Percentiles rank a stretch among this genome's conserved stretches.
phyloP scores from a whole-genome alignment of 1,140 invertebrate species.

The Oppia nitens region DNA sequence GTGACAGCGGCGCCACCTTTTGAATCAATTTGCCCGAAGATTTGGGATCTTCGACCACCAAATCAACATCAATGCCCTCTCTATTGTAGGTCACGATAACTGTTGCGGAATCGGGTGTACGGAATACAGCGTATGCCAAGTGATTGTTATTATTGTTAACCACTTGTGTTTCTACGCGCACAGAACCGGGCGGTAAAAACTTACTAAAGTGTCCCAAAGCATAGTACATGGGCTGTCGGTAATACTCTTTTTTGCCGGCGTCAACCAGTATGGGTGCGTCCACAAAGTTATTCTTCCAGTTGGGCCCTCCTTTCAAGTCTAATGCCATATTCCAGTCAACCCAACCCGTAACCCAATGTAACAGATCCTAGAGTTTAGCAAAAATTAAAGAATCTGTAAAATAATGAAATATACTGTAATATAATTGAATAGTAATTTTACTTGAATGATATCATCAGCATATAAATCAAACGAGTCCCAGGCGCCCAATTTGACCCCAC shows the following conservation, averaged over 20 bases:
- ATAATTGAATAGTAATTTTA: constrained; percentile 10
- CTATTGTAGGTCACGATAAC: too few relatives aligned
- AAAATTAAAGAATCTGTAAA: not conserved
- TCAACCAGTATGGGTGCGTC: constrained; percentile 62
- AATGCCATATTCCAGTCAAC: constrained; percentile 77
- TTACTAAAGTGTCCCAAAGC: constrained; percentile 68
- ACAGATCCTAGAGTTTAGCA: constrained; percentile 26
- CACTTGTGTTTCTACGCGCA: constrained; percentile 24
- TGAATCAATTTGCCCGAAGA: too few relatives aligned
- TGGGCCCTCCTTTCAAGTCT: constrained; percentile 56
- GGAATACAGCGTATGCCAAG: too few relatives aligned
- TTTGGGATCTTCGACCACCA: too few relatives aligned
- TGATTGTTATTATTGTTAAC: too few relatives aligned
- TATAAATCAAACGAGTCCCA: constrained; percentile 15
- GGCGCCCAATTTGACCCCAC: constrained; percentile 11
- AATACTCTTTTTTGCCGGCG: constrained; percentile 44
- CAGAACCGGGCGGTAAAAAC: constrained; percentile 47
- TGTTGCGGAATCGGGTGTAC: too few relatives aligned
- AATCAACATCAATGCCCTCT: too few relatives aligned
- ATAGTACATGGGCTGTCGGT: constrained; percentile 78
- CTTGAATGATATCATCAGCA: constrained; percentile 21
- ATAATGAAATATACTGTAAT: not conserved
- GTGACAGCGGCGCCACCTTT: too few relatives aligned
- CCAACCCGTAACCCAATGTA: constrained; percentile 49
- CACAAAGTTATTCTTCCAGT: constrained; percentile 53